Evolutionary conservation across 2,888 invertebrate species (phyloP), one percentile per base, ranked within the genome.

Genomic region (Chymomyza procnemis): DNA sequence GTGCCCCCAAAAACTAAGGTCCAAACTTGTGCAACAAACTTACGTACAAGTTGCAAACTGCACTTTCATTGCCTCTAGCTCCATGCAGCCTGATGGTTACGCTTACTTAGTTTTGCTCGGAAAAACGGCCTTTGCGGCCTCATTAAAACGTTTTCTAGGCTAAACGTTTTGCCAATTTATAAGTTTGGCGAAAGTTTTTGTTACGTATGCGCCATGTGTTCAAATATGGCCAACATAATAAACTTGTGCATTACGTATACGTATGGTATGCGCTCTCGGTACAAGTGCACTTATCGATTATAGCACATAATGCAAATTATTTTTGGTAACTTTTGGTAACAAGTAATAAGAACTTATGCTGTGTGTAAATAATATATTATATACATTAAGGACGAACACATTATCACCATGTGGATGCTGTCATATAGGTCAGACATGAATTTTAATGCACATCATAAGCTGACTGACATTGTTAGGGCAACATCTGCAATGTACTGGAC

Each of bases 351-450:
- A 82, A 80, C 80, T 75, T 73, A 82, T 81, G 85, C 85, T 71
- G 76, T 72, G 73, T 83, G 83, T 85, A 85, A 81, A 81, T 81
- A 81, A 85, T 82, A 78, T 73, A 81, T 78, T 71, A 73, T 41
- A 52, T 64, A 59, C 52, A 18, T 16, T 16, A 50, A 50, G 50
- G 50, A 47, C 50, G 8, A 4, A 18, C 50, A 18, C 50, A 5
- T n/a, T n/a, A 2, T 18, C 50, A 18, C 50, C 1, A 16, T 47
- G 18, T 47, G 55, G 59, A 58, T 61, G 69, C 63, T 72, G 67
- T 71, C 73, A 88, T 88, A 75, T 88, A 80, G 87, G 87, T 85
- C 87, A 88, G 79, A 82, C 84, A 88, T 88, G 88, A 88, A 88
- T 88, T 88, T 87, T 84, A 88, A 88, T 88, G 83, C 12, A 88